Evolutionary conservation across 2,797 vertebrate genomes (phyloP).

Genomic region (Danio aesculapii): DNA sequence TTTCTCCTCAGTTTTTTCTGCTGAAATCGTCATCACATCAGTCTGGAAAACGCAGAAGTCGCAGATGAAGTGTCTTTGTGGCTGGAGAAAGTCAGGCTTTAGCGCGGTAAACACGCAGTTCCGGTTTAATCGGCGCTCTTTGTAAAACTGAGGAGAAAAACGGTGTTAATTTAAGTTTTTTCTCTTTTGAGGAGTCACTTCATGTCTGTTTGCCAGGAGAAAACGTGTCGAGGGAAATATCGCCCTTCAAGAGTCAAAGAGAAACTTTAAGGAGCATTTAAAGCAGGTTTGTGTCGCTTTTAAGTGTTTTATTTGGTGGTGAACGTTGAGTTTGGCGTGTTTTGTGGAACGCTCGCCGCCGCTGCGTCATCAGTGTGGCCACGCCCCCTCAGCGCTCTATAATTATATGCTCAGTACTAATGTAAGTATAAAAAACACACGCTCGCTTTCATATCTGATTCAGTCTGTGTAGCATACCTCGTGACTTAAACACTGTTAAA

Average conservation of each 20-base stretch:
- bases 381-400: not conserved
- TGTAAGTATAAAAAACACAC: not conserved
- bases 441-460: not conserved
- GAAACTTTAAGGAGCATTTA: not conserved
- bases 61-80: not conserved
- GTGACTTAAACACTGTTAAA: not conserved
- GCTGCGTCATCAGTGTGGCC: not conserved
- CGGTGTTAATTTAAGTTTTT: not conserved
- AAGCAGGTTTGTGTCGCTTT: not conserved
- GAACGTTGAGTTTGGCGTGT: constrained; percentile 4
- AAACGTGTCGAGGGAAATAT: constrained; percentile 31
- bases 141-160: not conserved
- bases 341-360: constrained; percentile 3
- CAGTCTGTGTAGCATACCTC: not conserved
- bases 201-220: constrained; percentile 37
- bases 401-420: constrained; percentile 14
- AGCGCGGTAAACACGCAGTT: not conserved
- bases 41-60: constrained; percentile 14
- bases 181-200: constrained; percentile 16
- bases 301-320: not conserved
- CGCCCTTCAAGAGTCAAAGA: not conserved
- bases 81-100: not conserved
- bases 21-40: not conserved
- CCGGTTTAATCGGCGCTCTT: no score
- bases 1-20: constrained; percentile 5